Percentiles rank a stretch among this genome's conserved stretches.
phyloP scores from a whole-genome alignment of 2,888 invertebrate species.

The Zonitis immaculata region DNA sequence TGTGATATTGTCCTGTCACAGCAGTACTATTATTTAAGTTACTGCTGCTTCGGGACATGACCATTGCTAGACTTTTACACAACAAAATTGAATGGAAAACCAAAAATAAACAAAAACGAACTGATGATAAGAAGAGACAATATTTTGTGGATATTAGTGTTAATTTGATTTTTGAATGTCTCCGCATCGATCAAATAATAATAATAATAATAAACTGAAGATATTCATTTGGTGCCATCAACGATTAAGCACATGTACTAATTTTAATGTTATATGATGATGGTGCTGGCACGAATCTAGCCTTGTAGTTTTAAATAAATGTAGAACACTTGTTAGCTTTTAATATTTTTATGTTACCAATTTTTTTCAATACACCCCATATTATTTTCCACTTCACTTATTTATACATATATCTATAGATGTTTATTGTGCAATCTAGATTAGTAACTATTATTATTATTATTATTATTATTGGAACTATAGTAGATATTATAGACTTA shows the following conservation, averaged over 20 bases:
- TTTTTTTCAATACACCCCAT: not conserved
- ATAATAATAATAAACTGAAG: too few species aligned
- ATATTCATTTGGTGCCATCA: slow-evolving; percentile 1
- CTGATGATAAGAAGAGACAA: not conserved
- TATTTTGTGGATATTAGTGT: not conserved
- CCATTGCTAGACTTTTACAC: slow-evolving; percentile 9
- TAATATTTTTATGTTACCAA: not conserved
- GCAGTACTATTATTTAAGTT: slow-evolving; percentile 83
- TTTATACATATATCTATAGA: too few species aligned
- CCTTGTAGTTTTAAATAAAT: not conserved
- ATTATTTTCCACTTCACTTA: not conserved
- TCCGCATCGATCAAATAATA: not conserved
- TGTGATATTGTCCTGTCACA: slow-evolving; percentile 98
- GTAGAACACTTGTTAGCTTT: slow-evolving; percentile 20
- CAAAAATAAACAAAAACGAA: not conserved
- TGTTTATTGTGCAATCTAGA: slow-evolving; percentile 1
- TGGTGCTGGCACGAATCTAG: slow-evolving; percentile 12
- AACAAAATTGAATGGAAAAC: slow-evolving; percentile 5
- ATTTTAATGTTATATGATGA: slow-evolving; percentile 4
- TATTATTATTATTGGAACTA: too few species aligned
- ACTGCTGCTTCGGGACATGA: slow-evolving; percentile 94
- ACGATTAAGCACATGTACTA: slow-evolving; percentile 5
- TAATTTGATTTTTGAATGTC: too few species aligned
- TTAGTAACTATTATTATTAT: not conserved
- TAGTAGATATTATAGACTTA: too few species aligned